Evolutionary conservation across 2,113 vertebrate genomes (phyloP).

Genomic region (Ochotona curzoniae): DNA sequence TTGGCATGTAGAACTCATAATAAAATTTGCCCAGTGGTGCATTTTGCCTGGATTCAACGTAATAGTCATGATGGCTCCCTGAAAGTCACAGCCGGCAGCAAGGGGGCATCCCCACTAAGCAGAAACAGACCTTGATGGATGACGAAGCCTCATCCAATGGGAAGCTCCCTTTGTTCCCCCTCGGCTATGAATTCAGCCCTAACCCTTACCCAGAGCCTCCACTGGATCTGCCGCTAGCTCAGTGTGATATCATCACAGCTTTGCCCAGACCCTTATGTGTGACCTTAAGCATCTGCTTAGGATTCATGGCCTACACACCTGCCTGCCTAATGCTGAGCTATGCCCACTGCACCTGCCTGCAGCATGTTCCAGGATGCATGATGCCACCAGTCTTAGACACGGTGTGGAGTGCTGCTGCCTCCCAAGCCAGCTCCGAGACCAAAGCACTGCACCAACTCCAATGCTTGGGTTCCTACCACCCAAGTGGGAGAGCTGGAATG

Average conservation of each 20-base stretch:
- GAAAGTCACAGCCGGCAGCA: constrained; percentile 11
- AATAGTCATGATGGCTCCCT: background rate
- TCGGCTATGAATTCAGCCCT: background rate
- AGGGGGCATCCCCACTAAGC: background rate
- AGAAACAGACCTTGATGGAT: constrained; percentile 38
- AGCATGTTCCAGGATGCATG: background rate
- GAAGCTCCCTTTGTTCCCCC: background rate
- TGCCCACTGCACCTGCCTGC: background rate
- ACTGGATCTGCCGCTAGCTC: background rate
- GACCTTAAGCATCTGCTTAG: background rate
- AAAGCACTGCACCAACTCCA: too few species aligned
- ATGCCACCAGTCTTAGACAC: background rate
- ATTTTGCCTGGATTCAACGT: constrained; percentile 58
- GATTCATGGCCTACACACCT: background rate
- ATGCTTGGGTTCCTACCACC: too few species aligned
- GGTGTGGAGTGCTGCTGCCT: background rate
- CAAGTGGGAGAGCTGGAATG: too few species aligned
- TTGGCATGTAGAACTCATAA: constrained; percentile 33
- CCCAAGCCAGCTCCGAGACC: background rate
- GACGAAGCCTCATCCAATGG: constrained; percentile 4
- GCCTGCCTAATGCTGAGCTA: background rate
- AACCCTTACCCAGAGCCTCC: constrained; percentile 28
- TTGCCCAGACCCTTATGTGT: background rate
- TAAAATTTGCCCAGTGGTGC: constrained; percentile 46
- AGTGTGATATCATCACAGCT: background rate